Evolutionary conservation across 2,113 vertebrate species (phyloP), one percentile per base, ranked within the genome.

Genomic region (Phalacrocorax carbo): DNA sequence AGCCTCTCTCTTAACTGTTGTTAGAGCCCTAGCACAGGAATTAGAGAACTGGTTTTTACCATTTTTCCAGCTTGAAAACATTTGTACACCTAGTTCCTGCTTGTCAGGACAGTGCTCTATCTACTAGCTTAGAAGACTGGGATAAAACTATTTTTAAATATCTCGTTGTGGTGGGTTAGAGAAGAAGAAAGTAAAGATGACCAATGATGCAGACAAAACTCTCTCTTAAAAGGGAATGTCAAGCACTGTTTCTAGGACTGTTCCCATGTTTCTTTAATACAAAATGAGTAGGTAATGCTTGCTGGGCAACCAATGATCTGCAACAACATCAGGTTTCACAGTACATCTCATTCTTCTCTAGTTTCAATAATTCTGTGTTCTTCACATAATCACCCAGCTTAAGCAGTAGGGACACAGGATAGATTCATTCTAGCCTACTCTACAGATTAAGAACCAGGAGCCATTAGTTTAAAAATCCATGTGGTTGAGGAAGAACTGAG

Each of bases 1-100:
- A 79, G 19, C 15, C 61, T 55, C 65, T 78, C 88, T 68, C 10
- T 30, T 30, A 76, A 36, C 15, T 19, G 51, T 10, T 38, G 29
- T 51, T 20, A 83, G 27, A 87, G 57, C 48, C 57, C 44, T 29
- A 34, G 69, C 49, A 89, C 27, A 55, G 65, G 20, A 55, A 79
- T n/a, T 9, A 32, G 38, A 75, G 9, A 62, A 8, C 13, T 62
- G n/a, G 0, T 51, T 48, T 77, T 62, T 40, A 80, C 0, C 1
- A 34, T 36, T 86, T 57, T 23, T 84, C 19, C 60, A 66, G 34
- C 36, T 4, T 83, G 78, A 75, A 69, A 89, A 80, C 25, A 42
- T 38, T n/a, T 60, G 34, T 18, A 42, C 12, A 84, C 65, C 57
- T 19, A 22, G 32, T 18, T 72, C 42, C 85, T 71, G 73, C 60